Base-by-base conservation (phyloP, 2,888 invertebrate genomes). In the Pyrgus malvae region DNA sequence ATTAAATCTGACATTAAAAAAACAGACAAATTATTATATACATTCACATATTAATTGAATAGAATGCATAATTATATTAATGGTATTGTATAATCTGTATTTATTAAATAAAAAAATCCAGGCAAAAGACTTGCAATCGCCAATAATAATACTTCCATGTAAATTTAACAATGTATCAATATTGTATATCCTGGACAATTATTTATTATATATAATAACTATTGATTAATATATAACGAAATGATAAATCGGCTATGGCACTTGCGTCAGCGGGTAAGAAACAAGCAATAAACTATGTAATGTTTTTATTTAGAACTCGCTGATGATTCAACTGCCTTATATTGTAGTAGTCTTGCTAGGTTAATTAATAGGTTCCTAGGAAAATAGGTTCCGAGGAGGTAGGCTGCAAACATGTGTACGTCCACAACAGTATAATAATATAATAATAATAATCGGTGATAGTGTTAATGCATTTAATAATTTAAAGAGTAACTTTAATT, bases 381-480 rank as follows among this genome's bases (percentile, higher is more conserved):
- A n/a, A n/a, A 42, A 49, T 65, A 67, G 66, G 65, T 66, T 64
- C 66, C 63, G 64, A 64, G 60, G 40, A 58, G 25, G 53, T 59
- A 55, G 60, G 57, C 61, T 59, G 61, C 63, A 60, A 58, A 59
- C 41, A 46, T 55, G 50, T 56, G 48, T 69, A 72, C 77, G 80
- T 79, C 78, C 80, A 78, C 59, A 65, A 45, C 31, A 45, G 37
- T 53, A 45, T 53, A 50, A 50, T 50, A 42, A 49, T 49, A 29
- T 19, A 19, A 38, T 17, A 3, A 35, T 19, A 17, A 45, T 48
- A 25, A 37, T 70, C 61, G 68, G 70, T 74, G 71, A 72, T 76
- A 76, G 69, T 41, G 60, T 48, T 64, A 69, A 61, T 70, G 76
- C 78, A 76, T 75, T 79, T 78, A 76, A 72, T 71, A 68, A 54